Conservation (phyloP, 2,113 vertebrate species). For the Empidonax alnorum region DNA sequence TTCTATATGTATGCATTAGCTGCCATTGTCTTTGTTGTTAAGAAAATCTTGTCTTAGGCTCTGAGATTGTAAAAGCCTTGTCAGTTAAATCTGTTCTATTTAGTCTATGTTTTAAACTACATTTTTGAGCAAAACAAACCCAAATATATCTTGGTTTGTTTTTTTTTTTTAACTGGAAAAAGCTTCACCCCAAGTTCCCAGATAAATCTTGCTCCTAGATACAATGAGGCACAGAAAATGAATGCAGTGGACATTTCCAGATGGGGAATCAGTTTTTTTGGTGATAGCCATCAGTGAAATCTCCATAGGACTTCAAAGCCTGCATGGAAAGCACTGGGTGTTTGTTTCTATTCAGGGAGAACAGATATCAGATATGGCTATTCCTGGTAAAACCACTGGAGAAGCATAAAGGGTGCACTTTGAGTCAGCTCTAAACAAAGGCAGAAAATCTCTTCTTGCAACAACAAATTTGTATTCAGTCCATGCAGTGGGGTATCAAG, state of each 20-base stretch:
- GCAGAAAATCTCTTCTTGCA: not conserved
- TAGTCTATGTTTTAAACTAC: not conserved
- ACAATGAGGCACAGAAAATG: not conserved
- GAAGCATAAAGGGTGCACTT: not conserved
- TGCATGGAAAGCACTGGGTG: not conserved
- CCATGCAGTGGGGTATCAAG: not conserved
- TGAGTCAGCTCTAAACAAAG: not conserved
- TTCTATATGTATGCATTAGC: not conserved
- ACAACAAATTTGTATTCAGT: not conserved
- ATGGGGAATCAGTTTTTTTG: not conserved
- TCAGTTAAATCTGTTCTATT: not conserved
- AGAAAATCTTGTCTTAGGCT: not conserved
- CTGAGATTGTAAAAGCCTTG: not conserved
- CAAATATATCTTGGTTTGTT: not conserved
- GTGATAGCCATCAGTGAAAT: slow-evolving; percentile 33
- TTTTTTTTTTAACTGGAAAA: not conserved
- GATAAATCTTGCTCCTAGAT: not conserved
- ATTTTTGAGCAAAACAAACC: not conserved
- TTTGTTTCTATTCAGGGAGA: not conserved
- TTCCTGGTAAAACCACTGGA: not conserved
- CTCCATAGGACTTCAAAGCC: slow-evolving; percentile 19
- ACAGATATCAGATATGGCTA: not conserved
- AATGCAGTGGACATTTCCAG: not conserved
- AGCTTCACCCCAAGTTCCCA: not conserved
- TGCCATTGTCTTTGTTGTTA: not conserved